Evolutionary conservation across 2,113 vertebrate genomes (phyloP), one percentile per base, ranked within the genome.

Genomic region (Pontoporia blainvillei): DNA sequence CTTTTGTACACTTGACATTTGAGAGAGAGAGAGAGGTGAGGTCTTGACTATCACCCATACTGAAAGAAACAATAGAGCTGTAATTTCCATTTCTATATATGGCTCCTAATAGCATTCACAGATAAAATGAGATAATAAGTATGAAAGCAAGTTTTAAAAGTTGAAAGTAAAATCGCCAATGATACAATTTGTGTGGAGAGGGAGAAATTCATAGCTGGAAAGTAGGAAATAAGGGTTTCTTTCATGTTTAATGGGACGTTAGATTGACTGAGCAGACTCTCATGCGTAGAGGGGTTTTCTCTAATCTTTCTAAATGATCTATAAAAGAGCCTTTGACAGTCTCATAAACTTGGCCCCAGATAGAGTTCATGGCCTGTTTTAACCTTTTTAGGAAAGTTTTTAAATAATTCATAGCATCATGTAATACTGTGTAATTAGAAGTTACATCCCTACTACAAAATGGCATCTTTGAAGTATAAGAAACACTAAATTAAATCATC

Each of bases 301-400:
- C 95, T 95, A 87, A 96, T 97, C 96, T 95, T 96, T 75, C 71
- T 85, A 94, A 97, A 91, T 86, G 66, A 93, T 96, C 93, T 97
- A 66, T 93, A 78, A 92, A 92, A 90, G 75, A 92, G 82, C n/a
- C 82, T 97, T 96, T 85, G 94, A 96, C 54, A 72, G 46, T 41
- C 85, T 95, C 88, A 8, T 91, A 46, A 97, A 87, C 92, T 87
- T 82, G 84, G 41, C 46, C 46, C 67, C 61, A 10, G 95, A 92
- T 88, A 82, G 29, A 78, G 61, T 87, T 92, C 82, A 72, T 66
- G 67, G 75, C 95, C 85, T 64, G 14, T 93, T 96, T 76, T 94
- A 93, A 72, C 86, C 85, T 91, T 90, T 96, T 96, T 44, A 85
- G 86, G 88, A 86, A 72, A 62, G 62, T 90, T 96, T 96, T 95